Conservation (phyloP, 2,888 invertebrate species). For the Thecophora atra region DNA sequence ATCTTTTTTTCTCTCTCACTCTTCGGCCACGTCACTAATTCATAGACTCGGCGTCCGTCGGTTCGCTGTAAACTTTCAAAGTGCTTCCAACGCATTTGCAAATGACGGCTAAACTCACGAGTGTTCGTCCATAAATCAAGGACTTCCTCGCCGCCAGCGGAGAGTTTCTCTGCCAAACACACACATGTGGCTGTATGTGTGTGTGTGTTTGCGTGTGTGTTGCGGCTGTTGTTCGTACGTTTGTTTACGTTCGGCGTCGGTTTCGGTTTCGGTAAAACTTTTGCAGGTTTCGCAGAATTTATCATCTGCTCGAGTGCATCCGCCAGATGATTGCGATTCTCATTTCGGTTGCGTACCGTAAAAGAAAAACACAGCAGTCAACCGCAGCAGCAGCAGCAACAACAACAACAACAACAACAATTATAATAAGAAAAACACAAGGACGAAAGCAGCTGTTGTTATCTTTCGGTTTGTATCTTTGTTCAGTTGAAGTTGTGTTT, state of each 20-base stretch:
- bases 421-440: background rate
- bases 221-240: too few species aligned
- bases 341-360: slow-evolving; percentile 5
- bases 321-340: slow-evolving; percentile 34
- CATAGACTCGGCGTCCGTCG: background rate
- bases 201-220: background rate
- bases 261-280: slow-evolving; percentile 29
- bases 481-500: background rate
- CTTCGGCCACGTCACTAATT: slow-evolving; percentile 8
- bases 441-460: slow-evolving; percentile 12
- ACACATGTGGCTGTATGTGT: background rate
- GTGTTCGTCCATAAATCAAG: slow-evolving; percentile 29
- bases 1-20: too few species aligned
- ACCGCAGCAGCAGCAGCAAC: slow-evolving; percentile 3
- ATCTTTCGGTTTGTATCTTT: background rate
- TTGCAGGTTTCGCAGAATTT: slow-evolving; percentile 28
- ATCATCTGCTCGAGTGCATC: slow-evolving; percentile 36
- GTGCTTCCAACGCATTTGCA: slow-evolving; percentile 41
- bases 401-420: slow-evolving; percentile 39
- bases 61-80: slow-evolving; percentile 22
- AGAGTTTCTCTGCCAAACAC: background rate
- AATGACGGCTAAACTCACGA: slow-evolving; percentile 25
- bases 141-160: slow-evolving; percentile 9
- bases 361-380: slow-evolving; percentile 14
- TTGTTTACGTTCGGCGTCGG: background rate